These are phyloP conservation scores for Griposia aprilina DNA, from an alignment of 2,888 invertebrate genomes.

Conservation along the genomic window DNA sequence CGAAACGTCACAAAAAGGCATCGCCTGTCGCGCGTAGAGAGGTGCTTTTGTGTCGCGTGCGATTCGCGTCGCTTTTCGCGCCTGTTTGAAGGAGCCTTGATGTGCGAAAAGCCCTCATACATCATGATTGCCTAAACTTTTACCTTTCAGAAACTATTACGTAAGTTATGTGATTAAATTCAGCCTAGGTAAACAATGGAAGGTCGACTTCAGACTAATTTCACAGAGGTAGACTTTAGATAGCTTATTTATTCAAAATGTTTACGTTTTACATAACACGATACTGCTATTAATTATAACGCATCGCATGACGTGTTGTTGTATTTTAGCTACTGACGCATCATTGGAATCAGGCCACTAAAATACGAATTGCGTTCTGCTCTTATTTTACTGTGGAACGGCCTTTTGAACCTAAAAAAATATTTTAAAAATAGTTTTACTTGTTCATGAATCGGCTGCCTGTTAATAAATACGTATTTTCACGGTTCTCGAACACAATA, in stretches of 20 bases:
- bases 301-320: slow-evolving; percentile 55
- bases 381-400: slow-evolving; percentile 47
- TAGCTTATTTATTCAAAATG: slow-evolving; percentile 25
- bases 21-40: too few relatives aligned
- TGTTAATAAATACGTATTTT: slow-evolving; percentile 27
- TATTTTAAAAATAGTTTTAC: slow-evolving; percentile 22
- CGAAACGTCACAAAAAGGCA: too few relatives aligned
- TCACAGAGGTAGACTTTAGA: slow-evolving; percentile 15
- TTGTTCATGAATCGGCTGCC: slow-evolving; percentile 23
- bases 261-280: slow-evolving; percentile 49
- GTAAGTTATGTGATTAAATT: slow-evolving; percentile 50
- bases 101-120: slow-evolving; percentile 7
- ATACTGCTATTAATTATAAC: slow-evolving; percentile 52
- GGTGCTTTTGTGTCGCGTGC: too few relatives aligned
- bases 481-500: slow-evolving; percentile 37
- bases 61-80: too few relatives aligned
- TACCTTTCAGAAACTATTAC: slow-evolving; percentile 19
- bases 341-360: slow-evolving; percentile 53
- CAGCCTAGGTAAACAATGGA: slow-evolving; percentile 47
- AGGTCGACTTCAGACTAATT: slow-evolving; percentile 36
- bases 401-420: slow-evolving; percentile 37
- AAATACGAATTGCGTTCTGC: slow-evolving; percentile 43
- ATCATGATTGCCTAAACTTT: slow-evolving; percentile 36
- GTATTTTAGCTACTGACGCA: slow-evolving; percentile 66
- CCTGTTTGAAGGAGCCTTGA: neutral